Evolutionary conservation across 2,888 invertebrate species (phyloP), one percentile per base, ranked within the genome.

Genomic region (Disparrhopalites patrizii): DNA sequence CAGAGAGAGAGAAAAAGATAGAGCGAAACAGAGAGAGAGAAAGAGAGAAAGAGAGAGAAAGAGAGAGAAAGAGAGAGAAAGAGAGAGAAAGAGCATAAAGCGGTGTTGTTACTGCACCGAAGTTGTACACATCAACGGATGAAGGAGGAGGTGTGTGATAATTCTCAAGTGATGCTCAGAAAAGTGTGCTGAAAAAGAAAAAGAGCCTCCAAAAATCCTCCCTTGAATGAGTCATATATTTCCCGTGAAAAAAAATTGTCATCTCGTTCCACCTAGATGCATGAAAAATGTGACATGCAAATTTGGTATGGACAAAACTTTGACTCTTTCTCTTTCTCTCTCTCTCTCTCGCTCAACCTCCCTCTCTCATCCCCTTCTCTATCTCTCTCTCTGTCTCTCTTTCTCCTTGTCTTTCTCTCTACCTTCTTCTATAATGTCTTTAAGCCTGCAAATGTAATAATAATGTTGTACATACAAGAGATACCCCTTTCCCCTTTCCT

Each of bases 201-300:
- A n/a, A 8, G 47, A 47, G 25, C 20, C n/a, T n/a, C n/a, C 28
- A 55, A 55, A 55, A 20, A 31, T 28, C 33, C 20, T 47, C 20
- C 13, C n/a, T 28, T 57, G 58, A 58, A 58, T 58, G 58, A 58
- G 58, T 38, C 58, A 58, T 58, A 58, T 58, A 58, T 58, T 62
- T 55, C 55, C 55, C 55, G 38, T 62, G 54, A 36, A 54, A 56
- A 54, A 55, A 63, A 63, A 58, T 27, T 62, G 54, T 58, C 67
- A 64, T 65, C 64, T 68, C 67, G 63, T 64, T 67, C 67, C 64
- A 67, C 67, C 43, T 47, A 64, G 65, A 55, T 31, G 61, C 61
- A 67, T 68, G 67, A 68, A 68, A 61, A 68, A 68, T 68, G 64
- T 56, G 64, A 61, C 63, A 63, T 63, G 56, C 63, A 63, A 50